Evolutionary conservation across 2,888 invertebrate species (phyloP), one percentile per base, ranked within the genome.

Genomic region (Atethmia centrago): DNA sequence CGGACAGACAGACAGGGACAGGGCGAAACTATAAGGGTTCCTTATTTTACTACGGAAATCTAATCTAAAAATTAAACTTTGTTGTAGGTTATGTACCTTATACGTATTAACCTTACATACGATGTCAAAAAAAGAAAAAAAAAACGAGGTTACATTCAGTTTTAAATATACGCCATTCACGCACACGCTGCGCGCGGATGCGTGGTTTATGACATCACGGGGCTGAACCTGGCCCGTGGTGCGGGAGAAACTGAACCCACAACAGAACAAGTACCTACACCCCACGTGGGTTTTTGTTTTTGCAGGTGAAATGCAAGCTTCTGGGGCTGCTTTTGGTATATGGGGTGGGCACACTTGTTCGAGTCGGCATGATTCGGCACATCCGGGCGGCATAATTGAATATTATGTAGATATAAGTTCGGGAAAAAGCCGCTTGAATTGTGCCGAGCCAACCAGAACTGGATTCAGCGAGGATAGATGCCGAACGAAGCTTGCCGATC

Each of bases 121-220:
- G n/a, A 45, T 16, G 36, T 36, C 14, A 74, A 79, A 70, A 58
- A 66, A 56, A 28, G 9, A 28, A 55, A 77, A 59, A 68, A 75
- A 45, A 62, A 49, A 19, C 25, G 61, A 36, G 3, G 31, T 14
- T n/a, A 31, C 49, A 71, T 70, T 71, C 21, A n/a, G 51, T 67
- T 68, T 78, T 58, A 70, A 82, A 56, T 47, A 59, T 58, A 68
- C 63, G 47, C 47, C 53, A 36, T 62, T 70, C 56, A 69, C 49
- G 62, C n/a, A 69, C 56, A 79, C 49, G 53, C 51, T 79, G 80
- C 67, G 58, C 79, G 70, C 67, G 84, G 72, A 71, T 71, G 80
- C 83, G 73, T 82, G 47, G 72, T 83, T 80, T 80, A 80, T 83
- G 79, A 79, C 31, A 56, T 66, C 53, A 70, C 58, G 70, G 70